Conservation (phyloP, 2,113 vertebrate genomes). For the Silurus meridionalis region DNA sequence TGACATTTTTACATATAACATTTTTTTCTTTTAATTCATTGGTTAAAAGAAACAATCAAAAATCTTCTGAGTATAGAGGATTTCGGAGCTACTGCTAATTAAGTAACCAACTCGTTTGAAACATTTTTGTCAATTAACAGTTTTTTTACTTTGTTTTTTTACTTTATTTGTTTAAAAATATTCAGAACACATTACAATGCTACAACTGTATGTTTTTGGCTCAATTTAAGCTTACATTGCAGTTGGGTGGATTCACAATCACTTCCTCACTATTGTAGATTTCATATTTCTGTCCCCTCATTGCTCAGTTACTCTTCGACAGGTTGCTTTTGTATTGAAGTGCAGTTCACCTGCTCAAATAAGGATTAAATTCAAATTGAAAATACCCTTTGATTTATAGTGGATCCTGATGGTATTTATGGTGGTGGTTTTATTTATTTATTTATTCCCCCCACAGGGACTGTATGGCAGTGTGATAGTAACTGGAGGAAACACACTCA, state of each 20-base stretch:
- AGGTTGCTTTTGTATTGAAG: background rate
- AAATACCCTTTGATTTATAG: background rate
- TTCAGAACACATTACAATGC: background rate
- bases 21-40: background rate
- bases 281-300: background rate
- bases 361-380: background rate
- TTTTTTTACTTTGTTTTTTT: background rate
- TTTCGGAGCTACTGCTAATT: background rate
- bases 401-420: background rate
- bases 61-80: background rate
- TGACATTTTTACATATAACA: no score
- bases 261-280: background rate
- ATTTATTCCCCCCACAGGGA: conserved; percentile 71
- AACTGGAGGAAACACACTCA: conserved; percentile 94
- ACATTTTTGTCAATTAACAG: background rate
- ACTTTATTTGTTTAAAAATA: background rate
- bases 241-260: background rate
- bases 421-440: background rate
- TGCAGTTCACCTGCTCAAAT: background rate
- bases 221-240: background rate
- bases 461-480: conserved; percentile 98
- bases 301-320: background rate
- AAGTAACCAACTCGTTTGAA: background rate
- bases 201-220: background rate
- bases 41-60: background rate